Evolutionary conservation across 2,888 invertebrate genomes (phyloP).

Genomic region (Cephus runcator): DNA sequence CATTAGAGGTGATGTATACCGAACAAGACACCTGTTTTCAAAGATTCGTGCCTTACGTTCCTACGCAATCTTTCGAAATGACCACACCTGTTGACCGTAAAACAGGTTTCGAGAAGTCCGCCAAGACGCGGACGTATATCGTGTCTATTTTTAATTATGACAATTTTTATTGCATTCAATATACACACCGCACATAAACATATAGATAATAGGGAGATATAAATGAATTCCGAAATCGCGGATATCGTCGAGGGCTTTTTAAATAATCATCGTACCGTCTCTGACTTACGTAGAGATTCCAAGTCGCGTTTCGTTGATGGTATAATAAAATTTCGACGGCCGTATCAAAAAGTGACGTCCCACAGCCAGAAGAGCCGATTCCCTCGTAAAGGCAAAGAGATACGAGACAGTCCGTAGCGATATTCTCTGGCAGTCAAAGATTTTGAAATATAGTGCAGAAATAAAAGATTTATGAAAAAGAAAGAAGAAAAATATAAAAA

Average conservation of each 20-base stretch:
- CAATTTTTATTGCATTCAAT: not conserved
- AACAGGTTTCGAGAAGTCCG: not conserved
- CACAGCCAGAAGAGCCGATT: not conserved
- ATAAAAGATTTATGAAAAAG: not conserved
- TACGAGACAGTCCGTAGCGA: not conserved
- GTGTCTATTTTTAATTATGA: conserved; percentile 28
- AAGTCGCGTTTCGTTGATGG: not conserved
- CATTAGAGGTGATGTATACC: conserved; percentile 19
- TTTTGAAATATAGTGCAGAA: not conserved
- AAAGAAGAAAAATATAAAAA: not conserved
- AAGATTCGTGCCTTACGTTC: conserved; percentile 13
- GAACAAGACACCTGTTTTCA: conserved; percentile 32
- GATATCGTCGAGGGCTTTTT: not conserved
- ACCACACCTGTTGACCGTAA: conserved; percentile 26
- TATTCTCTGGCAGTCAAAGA: not conserved
- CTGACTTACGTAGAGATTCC: not conserved
- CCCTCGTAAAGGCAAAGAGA: not conserved
- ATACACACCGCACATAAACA: not conserved
- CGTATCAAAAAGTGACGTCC: not conserved
- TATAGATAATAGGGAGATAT: not conserved
- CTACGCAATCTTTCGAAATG: conserved; percentile 21
- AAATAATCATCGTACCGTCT: not conserved
- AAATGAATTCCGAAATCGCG: not conserved
- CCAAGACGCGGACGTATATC: not conserved
- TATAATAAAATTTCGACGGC: not conserved